These are phyloP conservation scores for Emmelina monodactyla DNA, from an alignment of 2,888 invertebrate genomes.

Conservation along the genomic window DNA sequence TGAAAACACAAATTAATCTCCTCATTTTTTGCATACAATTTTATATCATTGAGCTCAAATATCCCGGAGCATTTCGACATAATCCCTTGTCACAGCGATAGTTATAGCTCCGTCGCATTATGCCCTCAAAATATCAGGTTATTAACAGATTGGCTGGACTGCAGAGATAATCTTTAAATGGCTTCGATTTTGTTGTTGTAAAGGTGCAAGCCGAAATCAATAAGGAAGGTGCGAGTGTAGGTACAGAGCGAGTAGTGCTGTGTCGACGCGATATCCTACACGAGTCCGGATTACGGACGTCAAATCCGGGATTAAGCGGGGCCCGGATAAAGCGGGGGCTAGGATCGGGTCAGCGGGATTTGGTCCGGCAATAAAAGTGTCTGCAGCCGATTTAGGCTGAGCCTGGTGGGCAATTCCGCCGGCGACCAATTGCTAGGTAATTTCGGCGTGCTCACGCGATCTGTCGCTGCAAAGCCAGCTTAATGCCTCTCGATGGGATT, in stretches of 20 bases:
- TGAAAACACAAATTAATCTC: slow-evolving; percentile 64
- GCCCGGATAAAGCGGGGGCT: slow-evolving; percentile 53
- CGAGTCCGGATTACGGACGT: slow-evolving; percentile 71
- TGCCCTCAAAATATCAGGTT: slow-evolving; percentile 36
- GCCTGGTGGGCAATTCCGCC: slow-evolving; percentile 56
- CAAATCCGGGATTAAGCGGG: slow-evolving; percentile 64
- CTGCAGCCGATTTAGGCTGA: slow-evolving; percentile 66
- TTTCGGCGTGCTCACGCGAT: slow-evolving; percentile 58
- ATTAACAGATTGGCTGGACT: slow-evolving; percentile 18
- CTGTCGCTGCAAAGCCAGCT: slow-evolving; percentile 61
- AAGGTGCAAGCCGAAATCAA: slow-evolving; percentile 43
- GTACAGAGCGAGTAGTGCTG: slow-evolving; percentile 50
- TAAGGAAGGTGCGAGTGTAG: slow-evolving; percentile 38
- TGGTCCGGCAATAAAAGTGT: slow-evolving; percentile 65
- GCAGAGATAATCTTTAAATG: slow-evolving; percentile 29
- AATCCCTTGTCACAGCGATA: slow-evolving; percentile 52
- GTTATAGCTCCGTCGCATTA: slow-evolving; percentile 52
- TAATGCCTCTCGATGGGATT: slow-evolving; percentile 63
- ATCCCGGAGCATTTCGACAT: slow-evolving; percentile 49
- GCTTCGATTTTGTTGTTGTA: slow-evolving; percentile 30
- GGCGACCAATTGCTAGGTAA: slow-evolving; percentile 65
- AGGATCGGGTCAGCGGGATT: slow-evolving; percentile 62
- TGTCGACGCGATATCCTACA: slow-evolving; percentile 71
- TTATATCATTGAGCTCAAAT: slow-evolving; percentile 58
- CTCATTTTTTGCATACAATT: slow-evolving; percentile 64